Percentiles rank a stretch among this genome's conserved stretches.
These are phyloP conservation scores for Tetheella fluctuosa DNA, from an alignment of 2,888 invertebrate species.

Conservation along the genomic window DNA sequence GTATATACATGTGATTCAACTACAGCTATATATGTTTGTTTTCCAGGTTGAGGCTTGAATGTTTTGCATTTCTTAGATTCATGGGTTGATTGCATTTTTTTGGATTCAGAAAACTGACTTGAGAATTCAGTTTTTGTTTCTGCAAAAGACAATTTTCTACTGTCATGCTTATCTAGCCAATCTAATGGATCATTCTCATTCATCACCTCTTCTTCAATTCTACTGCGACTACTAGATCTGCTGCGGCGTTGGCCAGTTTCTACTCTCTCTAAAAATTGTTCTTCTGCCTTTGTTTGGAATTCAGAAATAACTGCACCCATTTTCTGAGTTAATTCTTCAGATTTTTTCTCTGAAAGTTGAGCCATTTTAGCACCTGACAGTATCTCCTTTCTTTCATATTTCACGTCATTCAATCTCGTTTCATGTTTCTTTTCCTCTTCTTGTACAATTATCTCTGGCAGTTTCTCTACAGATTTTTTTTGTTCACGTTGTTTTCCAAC, in stretches of 20 bases:
- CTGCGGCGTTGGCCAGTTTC: conserved; percentile 36
- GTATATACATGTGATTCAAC: conserved; percentile 78
- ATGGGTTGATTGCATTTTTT: conserved; percentile 38
- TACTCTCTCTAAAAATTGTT: conserved; percentile 38
- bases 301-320: conserved; percentile 74
- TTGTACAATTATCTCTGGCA: neutral
- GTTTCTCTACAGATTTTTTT: conserved; percentile 12
- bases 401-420: neutral
- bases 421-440: neutral
- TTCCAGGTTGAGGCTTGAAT: conserved; percentile 42
- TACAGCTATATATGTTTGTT: conserved; percentile 68
- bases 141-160: conserved; percentile 38
- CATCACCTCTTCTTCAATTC: conserved; percentile 56
- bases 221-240: conserved; percentile 61
- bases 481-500: neutral
- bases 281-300: conserved; percentile 63
- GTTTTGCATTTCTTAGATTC: conserved; percentile 38
- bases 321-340: conserved; percentile 65
- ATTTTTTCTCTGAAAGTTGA: conserved; percentile 64
- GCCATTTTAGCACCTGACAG: conserved; percentile 69
- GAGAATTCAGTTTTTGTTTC: conserved; percentile 36
- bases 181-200: conserved; percentile 58
- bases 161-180: conserved; percentile 57
- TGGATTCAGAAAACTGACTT: conserved; percentile 36
- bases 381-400: conserved; percentile 15